Evolutionary conservation across 2,113 vertebrate species (phyloP).

Genomic region (Platysternon megacephalum): DNA sequence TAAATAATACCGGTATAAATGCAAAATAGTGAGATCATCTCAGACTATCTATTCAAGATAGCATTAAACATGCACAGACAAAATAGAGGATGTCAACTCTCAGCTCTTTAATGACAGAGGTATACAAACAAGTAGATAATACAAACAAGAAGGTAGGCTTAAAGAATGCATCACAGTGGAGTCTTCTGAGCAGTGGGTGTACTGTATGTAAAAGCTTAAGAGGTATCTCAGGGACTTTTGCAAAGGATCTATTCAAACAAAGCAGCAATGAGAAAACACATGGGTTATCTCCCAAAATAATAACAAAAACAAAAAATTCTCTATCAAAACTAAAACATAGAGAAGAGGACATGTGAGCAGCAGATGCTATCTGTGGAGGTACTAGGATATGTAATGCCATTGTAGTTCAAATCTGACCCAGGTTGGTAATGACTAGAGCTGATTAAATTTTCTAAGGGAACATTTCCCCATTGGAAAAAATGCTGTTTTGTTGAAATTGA

Average conservation of each 20-base stretch:
- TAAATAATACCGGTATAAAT: constrained; percentile 75
- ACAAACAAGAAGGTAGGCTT: constrained; percentile 15
- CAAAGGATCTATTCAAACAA: constrained; percentile 3
- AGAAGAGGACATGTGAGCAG: not conserved
- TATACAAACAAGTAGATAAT: constrained; percentile 21
- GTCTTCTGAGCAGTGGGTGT: constrained; percentile 1
- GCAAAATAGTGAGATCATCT: constrained; percentile 60
- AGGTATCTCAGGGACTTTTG: not conserved
- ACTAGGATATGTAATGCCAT: fast-evolving
- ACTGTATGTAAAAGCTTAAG: not conserved
- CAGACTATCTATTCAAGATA: constrained; percentile 34
- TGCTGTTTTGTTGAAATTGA: not conserved
- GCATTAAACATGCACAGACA: constrained; percentile 1
- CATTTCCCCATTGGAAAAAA: not conserved
- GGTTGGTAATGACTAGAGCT: fast-evolving
- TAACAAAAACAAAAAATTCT: not conserved
- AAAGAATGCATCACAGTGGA: not conserved
- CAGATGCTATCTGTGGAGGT: not conserved
- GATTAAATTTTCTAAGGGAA: not conserved
- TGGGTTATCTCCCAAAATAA: not conserved
- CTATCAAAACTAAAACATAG: not conserved
- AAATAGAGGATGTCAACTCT: constrained; percentile 46
- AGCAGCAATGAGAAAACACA: not conserved
- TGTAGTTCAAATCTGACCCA: not conserved
- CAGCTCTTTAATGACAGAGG: constrained; percentile 25